Conservation (phyloP, 2,888 invertebrate species). For the Parascotia fuliginaria region DNA sequence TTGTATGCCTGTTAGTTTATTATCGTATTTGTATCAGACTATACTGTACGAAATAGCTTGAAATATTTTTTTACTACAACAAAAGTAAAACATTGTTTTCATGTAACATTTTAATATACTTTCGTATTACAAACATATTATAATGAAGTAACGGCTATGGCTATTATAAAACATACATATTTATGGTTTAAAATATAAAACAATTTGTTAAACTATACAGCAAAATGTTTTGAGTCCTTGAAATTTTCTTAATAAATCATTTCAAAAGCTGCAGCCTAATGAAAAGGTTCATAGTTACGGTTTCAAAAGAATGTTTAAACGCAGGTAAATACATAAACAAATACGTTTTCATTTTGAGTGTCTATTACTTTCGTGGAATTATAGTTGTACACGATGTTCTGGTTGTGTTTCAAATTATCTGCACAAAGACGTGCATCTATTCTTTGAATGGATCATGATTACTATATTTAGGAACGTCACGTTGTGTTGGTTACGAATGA, state of each 20-base stretch:
- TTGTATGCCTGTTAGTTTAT: background rate
- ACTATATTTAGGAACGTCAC: conserved; percentile 14
- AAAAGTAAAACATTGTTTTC: conserved; percentile 14
- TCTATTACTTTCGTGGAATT: background rate
- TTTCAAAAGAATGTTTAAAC: conserved; percentile 14
- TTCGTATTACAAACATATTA: conserved; percentile 24
- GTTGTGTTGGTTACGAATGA: conserved; percentile 9
- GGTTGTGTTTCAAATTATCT: conserved; percentile 1
- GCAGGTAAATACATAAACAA: conserved; percentile 9
- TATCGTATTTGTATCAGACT: background rate
- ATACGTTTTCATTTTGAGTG: conserved; percentile 12
- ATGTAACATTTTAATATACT: conserved; percentile 27
- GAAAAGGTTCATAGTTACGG: conserved; percentile 4
- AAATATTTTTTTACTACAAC: no score
- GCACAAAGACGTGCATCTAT: conserved; percentile 10
- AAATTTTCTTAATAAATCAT: background rate
- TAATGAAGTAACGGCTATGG: conserved; percentile 11
- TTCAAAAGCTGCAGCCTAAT: background rate
- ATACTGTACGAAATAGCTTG: conserved; percentile 9
- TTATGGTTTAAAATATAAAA: conserved; percentile 4
- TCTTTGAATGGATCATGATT: background rate
- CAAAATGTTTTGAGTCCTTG: no score
- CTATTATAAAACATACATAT: conserved; percentile 1
- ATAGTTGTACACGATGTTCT: background rate
- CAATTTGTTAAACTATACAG: background rate